These are phyloP conservation scores for Zaprionus ghesquierei DNA, from an alignment of 1,140 invertebrate genomes.

Conservation along the genomic window DNA sequence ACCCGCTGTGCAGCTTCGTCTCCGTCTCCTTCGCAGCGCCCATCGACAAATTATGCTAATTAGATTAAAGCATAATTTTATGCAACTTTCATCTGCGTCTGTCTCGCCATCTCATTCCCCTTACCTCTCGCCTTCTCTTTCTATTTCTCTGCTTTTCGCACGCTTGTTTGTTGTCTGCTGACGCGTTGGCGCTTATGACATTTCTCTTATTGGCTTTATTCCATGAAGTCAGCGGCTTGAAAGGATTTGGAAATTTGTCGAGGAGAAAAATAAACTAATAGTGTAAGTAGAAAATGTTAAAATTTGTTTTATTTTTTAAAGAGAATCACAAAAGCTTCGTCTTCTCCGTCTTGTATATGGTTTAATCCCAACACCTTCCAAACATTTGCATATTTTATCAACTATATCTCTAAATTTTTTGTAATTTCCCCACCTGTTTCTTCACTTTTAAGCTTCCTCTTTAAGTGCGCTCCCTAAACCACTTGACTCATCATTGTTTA, in stretches of 20 bases:
- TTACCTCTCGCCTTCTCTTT: conserved; percentile 1
- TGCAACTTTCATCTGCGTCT: conserved; percentile 71
- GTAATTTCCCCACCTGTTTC: background rate
- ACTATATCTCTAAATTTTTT: background rate
- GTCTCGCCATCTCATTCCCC: background rate
- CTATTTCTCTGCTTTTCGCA: conserved; percentile 32
- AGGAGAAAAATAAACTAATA: background rate
- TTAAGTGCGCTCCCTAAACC: background rate
- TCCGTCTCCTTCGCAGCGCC: conserved; percentile 13
- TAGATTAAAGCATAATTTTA: conserved; percentile 81
- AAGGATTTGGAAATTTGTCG: conserved; percentile 31
- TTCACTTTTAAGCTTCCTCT: background rate
- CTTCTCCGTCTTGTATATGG: too few species aligned
- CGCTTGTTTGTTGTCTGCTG: conserved; percentile 23
- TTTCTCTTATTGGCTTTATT: conserved; percentile 4
- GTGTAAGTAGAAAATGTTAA: too few species aligned
- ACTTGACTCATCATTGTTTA: conserved; percentile 37
- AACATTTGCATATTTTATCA: background rate
- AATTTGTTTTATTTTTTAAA: too few species aligned
- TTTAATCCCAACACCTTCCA: background rate
- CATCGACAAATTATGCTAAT: conserved; percentile 76
- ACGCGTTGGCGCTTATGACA: conserved; percentile 37
- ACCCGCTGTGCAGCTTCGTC: conserved; percentile 26
- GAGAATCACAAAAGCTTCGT: too few species aligned
- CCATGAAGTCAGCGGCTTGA: conserved; percentile 3